phyloP scores from a whole-genome alignment of 2,888 invertebrate genomes.

The Drosophila rellima region DNA sequence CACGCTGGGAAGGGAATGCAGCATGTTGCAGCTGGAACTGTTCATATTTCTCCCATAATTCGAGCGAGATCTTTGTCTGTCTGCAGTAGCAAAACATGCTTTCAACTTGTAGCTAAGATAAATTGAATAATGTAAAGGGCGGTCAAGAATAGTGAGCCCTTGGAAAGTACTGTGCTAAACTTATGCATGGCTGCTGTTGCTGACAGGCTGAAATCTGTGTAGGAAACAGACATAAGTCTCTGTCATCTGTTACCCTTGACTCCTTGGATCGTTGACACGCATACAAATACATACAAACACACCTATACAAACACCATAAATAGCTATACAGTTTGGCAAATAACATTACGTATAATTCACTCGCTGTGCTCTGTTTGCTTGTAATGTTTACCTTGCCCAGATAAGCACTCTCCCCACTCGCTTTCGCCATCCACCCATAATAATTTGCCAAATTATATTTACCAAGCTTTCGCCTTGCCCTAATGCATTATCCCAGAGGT shows the following conservation, averaged over 20 bases:
- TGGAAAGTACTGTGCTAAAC: neutral
- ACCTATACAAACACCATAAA: neutral
- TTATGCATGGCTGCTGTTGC: conserved; percentile 27
- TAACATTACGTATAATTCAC: conserved; percentile 36
- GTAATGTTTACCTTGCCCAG: conserved; percentile 23
- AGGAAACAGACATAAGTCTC: conserved; percentile 22
- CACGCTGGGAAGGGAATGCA: neutral
- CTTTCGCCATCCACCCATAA: neutral
- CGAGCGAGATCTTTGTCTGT: neutral
- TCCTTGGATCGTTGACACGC: neutral
- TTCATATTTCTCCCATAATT: conserved; percentile 25
- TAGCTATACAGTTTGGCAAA: conserved; percentile 25
- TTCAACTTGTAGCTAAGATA: conserved; percentile 16
- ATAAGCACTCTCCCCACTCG: conserved; percentile 1
- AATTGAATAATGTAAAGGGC: conserved; percentile 10
- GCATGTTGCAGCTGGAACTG: conserved; percentile 16
- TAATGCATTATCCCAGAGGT: conserved; percentile 43
- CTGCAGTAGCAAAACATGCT: conserved; percentile 19
- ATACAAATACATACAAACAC: neutral
- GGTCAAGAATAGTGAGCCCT: neutral
- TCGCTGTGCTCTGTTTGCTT: conserved; percentile 24
- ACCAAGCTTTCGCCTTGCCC: conserved; percentile 33
- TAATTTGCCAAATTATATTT: conserved; percentile 44
- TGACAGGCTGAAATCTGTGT: conserved; percentile 30
- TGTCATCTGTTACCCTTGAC: conserved; percentile 36